These are phyloP conservation scores for Caenorhabditis wallacei DNA, from an alignment of 2,888 invertebrate species.

Conservation along the genomic window DNA sequence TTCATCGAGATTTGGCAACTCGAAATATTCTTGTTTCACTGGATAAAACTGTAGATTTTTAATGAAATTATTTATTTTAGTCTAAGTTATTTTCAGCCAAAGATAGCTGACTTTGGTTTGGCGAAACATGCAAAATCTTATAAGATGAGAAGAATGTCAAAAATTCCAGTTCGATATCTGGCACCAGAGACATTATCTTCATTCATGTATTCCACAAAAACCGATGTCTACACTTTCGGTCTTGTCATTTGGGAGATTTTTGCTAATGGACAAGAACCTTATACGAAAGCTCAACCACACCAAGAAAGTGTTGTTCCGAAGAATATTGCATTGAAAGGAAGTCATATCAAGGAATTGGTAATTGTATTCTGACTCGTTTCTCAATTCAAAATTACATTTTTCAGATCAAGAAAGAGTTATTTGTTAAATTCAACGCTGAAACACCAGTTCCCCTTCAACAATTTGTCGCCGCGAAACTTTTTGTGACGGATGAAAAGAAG, in stretches of 20 bases:
- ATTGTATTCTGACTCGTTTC: neutral
- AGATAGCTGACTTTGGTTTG: conserved; percentile 47
- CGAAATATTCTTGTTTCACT: conserved; percentile 41
- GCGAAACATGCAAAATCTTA: conserved; percentile 29
- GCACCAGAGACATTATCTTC: conserved; percentile 50
- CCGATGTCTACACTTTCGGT: conserved; percentile 58
- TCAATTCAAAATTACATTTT: neutral
- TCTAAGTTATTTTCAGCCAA: conserved; percentile 27
- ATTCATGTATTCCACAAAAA: conserved; percentile 37
- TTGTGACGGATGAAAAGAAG: conserved; percentile 60
- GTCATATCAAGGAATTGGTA: conserved; percentile 44
- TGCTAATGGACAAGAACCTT: conserved; percentile 57
- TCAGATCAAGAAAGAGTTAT: conserved; percentile 58
- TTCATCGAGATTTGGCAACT: conserved; percentile 56
- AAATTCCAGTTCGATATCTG: conserved; percentile 43
- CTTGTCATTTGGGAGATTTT: conserved; percentile 58
- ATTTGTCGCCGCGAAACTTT: conserved; percentile 43
- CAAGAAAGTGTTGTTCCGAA: conserved; percentile 50
- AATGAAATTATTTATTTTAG: neutral
- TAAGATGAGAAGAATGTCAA: conserved; percentile 34
- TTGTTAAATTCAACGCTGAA: conserved; percentile 49
- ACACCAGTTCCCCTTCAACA: conserved; percentile 45
- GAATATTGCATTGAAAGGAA: conserved; percentile 22
- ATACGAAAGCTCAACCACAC: conserved; percentile 59
- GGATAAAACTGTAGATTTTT: conserved; percentile 33